A percentile compares a stretch with the other conserved stretches of the same genome.
Conservation (phyloP, 2,797 vertebrate genomes). For the Trachops cirrhosus region DNA sequence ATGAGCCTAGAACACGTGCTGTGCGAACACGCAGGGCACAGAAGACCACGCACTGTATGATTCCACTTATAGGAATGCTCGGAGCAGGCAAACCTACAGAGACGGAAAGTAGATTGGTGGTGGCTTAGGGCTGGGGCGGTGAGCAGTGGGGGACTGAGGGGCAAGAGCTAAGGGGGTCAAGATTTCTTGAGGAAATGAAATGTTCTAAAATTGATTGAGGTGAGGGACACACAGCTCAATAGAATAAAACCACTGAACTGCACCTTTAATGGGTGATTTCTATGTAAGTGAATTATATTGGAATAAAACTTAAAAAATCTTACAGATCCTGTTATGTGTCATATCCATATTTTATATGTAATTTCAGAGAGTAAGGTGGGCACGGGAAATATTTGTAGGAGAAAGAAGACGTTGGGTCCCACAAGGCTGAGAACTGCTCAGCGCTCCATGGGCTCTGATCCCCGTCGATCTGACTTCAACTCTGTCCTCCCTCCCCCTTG, state of each 20-base stretch:
- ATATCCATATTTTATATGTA: neutral
- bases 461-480: neutral
- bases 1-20: neutral
- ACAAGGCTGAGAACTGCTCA: neutral
- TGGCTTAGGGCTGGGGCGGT: neutral
- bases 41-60: neutral
- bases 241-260: neutral
- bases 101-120: neutral
- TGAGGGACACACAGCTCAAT: neutral
- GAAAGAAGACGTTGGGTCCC: neutral
- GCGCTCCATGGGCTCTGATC: neutral
- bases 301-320: neutral
- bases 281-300: neutral
- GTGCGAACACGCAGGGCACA: neutral
- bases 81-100: neutral
- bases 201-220: neutral
- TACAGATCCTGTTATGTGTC: neutral
- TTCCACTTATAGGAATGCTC: neutral
- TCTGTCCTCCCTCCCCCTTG: neutral
- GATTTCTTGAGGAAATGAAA: constrained; percentile 15
- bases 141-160: neutral
- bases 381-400: neutral
- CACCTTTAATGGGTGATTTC: neutral
- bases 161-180: neutral
- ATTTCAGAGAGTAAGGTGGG: neutral